These are phyloP conservation scores for Psix sp. DNA, from an alignment of 1,140 invertebrate genomes.

Conservation along the genomic window DNA sequence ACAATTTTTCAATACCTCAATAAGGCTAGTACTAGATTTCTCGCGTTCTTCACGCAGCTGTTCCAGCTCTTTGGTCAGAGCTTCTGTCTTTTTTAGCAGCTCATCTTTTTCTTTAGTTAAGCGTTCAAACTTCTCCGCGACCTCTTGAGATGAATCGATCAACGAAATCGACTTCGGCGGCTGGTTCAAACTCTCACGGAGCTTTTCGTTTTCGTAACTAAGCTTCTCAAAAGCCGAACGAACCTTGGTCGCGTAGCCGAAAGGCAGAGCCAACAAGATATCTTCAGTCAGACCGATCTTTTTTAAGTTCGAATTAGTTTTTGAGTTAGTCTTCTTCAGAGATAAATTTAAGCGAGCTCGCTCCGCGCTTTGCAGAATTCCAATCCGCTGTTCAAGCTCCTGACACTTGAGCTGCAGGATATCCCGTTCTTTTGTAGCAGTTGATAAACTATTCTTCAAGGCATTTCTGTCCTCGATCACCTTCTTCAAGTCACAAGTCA, in stretches of 20 bases:
- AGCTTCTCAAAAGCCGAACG: conserved; percentile 37
- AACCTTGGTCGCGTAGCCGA: conserved; percentile 37
- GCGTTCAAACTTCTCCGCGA: background rate
- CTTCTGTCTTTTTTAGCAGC: background rate
- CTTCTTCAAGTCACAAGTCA: conserved; percentile 5
- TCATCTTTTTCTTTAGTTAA: background rate
- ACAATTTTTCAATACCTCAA: conserved; percentile 15
- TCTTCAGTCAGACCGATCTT: conserved; percentile 29
- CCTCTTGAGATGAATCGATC: too few species aligned
- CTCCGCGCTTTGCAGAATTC: conserved; percentile 17
- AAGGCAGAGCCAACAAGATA: conserved; percentile 23
- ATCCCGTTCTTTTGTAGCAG: conserved; percentile 12
- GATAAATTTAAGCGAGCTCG: background rate
- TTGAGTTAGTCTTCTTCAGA: conserved; percentile 3
- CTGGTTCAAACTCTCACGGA: too few species aligned
- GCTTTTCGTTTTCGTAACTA: conserved; percentile 37
- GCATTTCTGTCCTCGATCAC: conserved; percentile 10
- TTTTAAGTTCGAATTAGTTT: conserved; percentile 13
- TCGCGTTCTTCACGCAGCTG: background rate
- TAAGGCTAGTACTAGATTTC: background rate
- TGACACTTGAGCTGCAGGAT: conserved; percentile 19
- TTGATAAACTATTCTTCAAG: background rate
- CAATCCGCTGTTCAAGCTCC: conserved; percentile 8
- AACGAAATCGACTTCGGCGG: too few species aligned
- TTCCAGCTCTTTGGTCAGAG: background rate